Conservation (phyloP, 2,113 vertebrate species). For the Aspiorhynchus laticeps region DNA sequence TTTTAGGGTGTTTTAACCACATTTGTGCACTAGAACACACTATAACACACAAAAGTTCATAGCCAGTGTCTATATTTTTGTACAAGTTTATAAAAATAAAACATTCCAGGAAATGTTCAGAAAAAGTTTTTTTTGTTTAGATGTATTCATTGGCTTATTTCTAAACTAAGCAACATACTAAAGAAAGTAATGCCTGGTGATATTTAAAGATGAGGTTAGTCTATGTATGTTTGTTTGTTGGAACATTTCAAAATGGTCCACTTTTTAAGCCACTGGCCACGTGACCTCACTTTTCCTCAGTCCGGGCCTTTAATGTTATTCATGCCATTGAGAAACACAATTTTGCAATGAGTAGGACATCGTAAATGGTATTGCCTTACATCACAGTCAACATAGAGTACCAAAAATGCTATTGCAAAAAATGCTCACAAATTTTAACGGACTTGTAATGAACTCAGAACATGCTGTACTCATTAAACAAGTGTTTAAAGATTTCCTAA, state of each 20-base stretch:
- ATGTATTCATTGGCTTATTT: constrained; percentile 17
- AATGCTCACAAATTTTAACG: not conserved
- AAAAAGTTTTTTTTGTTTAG: not conserved
- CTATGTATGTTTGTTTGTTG: not conserved
- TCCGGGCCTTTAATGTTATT: not conserved
- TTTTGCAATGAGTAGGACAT: not conserved
- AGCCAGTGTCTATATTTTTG: not conserved
- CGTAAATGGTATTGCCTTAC: not conserved
- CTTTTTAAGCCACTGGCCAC: not conserved
- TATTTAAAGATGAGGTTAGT: constrained; percentile 19
- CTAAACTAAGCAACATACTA: not conserved
- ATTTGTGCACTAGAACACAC: not conserved
- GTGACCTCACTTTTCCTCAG: constrained; percentile 9
- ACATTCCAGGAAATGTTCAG: not conserved
- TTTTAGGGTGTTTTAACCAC: not conserved
- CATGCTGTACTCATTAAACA: not conserved
- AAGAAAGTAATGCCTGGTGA: not conserved
- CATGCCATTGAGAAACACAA: not conserved
- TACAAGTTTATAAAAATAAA: not conserved
- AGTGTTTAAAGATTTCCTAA: not conserved
- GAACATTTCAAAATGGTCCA: not conserved
- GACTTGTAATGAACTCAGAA: not conserved
- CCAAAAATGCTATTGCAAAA: not conserved
- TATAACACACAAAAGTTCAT: not conserved
- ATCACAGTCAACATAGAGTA: not conserved